Evolutionary conservation across 2,797 vertebrate species (phyloP), one percentile per base, ranked within the genome.

Genomic region (Zenarchopterus dispar): DNA sequence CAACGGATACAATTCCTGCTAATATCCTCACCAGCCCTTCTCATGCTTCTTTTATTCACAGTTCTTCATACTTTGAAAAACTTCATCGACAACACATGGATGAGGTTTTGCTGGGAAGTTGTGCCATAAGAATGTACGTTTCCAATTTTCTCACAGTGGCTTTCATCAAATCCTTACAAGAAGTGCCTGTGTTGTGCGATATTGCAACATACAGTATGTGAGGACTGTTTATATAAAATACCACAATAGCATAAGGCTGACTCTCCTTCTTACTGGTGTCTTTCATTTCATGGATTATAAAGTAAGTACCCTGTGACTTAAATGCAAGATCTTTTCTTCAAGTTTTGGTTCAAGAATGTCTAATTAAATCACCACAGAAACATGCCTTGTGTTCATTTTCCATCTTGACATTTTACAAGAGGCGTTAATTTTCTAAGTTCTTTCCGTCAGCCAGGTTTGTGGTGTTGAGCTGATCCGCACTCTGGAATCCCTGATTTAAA

Each of bases 161-260:
- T 67, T 56, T 47, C 64, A 62, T 62, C 59, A 33, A 61, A 22
- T 54, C 52, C 62, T 72, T 78, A 68, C 58, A 77, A 76, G 83
- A 82, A 52, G 53, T 56, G 75, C 75, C 80, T 87, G 85, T 52
- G 85, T 86, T 85, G 82, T 76, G 46, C 71, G 43, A 46, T 83
- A 67, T 62, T 81, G 59, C 74, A 70, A 73, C 73, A 67, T 73
- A 16, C 16, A 23, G 15, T 45, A 87, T 78, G 70, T 76, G 63
- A 84, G 77, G 60, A 63, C 49, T 78, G 63, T 81, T 80, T 74
- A 62, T 72, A 84, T 87, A 77, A 89, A 92, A 89, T 56, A 72
- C 57, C 69, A 88, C 61, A 55, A 67, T 66, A 48, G 31, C 33
- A 26, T 72, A 49, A 85, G 89, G 71, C 5, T 45, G 51, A 62